A percentile compares a stretch with the other conserved stretches of the same genome.
phyloP scores from a whole-genome alignment of 2,113 vertebrate genomes.

The Procapra przewalskii region DNA sequence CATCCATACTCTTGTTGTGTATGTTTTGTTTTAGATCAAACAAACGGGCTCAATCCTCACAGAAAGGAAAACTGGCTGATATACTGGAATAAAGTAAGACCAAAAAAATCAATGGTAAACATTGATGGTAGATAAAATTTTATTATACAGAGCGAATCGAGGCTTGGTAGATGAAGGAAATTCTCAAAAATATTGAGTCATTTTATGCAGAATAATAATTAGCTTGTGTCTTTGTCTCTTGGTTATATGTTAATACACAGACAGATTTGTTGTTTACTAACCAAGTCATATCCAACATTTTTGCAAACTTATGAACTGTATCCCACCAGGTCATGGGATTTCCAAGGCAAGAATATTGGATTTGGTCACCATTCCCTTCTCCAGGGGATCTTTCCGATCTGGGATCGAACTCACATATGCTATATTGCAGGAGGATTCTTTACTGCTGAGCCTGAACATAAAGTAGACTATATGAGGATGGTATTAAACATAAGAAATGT shows the following conservation, averaged over 20 bases:
- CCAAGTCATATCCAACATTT: background rate
- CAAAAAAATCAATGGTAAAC: background rate
- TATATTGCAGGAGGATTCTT: background rate
- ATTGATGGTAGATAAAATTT: background rate
- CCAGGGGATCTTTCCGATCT: background rate
- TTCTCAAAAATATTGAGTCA: background rate
- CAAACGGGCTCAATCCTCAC: accelerated
- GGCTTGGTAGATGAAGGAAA: background rate
- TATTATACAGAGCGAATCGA: background rate
- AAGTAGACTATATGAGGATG: background rate
- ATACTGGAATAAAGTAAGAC: background rate
- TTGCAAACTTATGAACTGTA: background rate
- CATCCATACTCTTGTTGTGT: background rate
- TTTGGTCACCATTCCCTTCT: background rate
- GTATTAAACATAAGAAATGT: background rate
- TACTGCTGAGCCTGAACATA: background rate
- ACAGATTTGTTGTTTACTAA: background rate
- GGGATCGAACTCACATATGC: background rate
- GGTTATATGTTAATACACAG: background rate
- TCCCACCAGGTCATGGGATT: background rate
- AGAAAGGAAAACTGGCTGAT: background rate
- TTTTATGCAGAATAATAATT: background rate
- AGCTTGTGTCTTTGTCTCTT: background rate
- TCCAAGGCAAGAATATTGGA: background rate
- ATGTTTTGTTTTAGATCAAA: background rate